These are phyloP conservation scores for Sciaenops ocellatus DNA, from an alignment of 2,797 vertebrate genomes.

Conservation along the genomic window DNA sequence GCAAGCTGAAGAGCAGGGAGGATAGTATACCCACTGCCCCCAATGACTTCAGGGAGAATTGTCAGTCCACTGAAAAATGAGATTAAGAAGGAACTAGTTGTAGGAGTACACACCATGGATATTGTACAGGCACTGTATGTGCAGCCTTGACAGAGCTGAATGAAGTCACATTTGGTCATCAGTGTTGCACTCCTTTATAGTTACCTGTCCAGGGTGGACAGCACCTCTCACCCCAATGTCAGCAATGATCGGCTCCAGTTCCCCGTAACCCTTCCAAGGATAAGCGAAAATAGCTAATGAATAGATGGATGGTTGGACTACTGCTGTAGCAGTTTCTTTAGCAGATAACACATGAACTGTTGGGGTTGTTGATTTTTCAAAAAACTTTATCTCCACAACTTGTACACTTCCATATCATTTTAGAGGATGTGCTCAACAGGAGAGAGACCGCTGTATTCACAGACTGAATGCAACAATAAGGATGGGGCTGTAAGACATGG, in stretches of 20 bases:
- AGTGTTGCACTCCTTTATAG: background rate
- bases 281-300: background rate
- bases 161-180: background rate
- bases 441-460: background rate
- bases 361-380: background rate
- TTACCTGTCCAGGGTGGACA: background rate
- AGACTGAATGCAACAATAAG: conserved; percentile 2
- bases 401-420: background rate
- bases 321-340: background rate
- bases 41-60: conserved; percentile 11
- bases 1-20: background rate
- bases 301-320: background rate
- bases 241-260: too few relatives aligned
- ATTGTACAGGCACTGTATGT: background rate
- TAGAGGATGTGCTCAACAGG: background rate
- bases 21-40: background rate
- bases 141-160: conserved; percentile 4
- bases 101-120: background rate
- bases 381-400: background rate
- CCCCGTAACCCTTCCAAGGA: background rate
- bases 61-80: conserved; percentile 4
- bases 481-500: background rate
- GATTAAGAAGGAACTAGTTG: background rate
- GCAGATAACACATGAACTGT: background rate
- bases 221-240: background rate